Percentiles rank a stretch among this genome's conserved stretches.
phyloP scores from a whole-genome alignment of 2,888 invertebrate genomes.

The Archips crataeganus region DNA sequence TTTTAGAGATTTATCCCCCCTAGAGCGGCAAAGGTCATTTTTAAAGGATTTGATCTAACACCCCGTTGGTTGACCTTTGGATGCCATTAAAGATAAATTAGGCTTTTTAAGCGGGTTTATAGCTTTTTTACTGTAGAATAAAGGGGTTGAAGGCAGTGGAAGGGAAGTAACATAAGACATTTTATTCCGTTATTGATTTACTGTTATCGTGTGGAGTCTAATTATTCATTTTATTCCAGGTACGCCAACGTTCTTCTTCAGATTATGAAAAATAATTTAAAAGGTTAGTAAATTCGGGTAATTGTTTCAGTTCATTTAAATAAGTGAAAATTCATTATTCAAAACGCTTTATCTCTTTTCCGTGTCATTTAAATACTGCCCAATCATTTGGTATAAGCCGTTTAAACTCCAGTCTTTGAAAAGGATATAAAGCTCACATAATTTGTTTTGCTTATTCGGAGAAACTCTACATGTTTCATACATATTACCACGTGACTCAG shows the following conservation, averaged over 20 bases:
- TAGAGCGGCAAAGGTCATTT: slow-evolving; percentile 10
- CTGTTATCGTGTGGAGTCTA: not conserved
- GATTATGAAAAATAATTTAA: not conserved
- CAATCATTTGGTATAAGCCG: not conserved
- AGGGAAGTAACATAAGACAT: no score
- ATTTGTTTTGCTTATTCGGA: not conserved
- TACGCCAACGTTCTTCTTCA: not conserved
- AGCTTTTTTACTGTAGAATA: not conserved
- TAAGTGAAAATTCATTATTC: no score
- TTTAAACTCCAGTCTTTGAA: not conserved
- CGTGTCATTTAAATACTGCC: no score
- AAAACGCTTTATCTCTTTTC: no score
- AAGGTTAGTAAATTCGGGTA: not conserved
- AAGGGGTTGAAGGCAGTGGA: not conserved
- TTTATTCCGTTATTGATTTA: no score
- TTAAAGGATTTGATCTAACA: slow-evolving; percentile 20
- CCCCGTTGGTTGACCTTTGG: slow-evolving; percentile 1
- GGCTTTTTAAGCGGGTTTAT: not conserved
- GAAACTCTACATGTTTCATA: not conserved
- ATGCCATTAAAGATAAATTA: slow-evolving; percentile 17
- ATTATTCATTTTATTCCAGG: not conserved
- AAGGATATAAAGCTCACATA: not conserved
- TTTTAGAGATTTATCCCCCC: slow-evolving; percentile 12
- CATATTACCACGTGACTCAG: slow-evolving; percentile 10
- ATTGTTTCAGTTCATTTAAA: no score